Conservation (phyloP, 2,888 invertebrate species). For the Diloba caeruleocephala region DNA sequence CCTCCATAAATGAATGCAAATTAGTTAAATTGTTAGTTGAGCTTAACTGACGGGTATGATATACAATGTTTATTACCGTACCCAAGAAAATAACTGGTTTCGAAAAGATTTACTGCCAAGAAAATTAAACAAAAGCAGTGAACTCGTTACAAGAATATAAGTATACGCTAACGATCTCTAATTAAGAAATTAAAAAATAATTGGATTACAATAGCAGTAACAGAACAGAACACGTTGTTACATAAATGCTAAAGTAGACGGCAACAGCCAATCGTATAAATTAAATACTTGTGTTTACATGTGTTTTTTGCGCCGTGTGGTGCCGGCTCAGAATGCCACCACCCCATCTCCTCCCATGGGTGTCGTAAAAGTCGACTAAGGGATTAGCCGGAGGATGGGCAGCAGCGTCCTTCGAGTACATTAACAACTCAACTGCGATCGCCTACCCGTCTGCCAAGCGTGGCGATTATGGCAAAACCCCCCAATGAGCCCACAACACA, state of each 20-base stretch:
- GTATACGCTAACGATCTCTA: slow-evolving; percentile 7
- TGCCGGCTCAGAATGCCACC: no score
- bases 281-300: no score
- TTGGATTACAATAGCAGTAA: slow-evolving; percentile 4
- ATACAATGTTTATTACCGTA: neutral
- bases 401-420: no score
- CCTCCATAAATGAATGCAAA: neutral
- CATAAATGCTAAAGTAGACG: neutral
- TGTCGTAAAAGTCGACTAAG: no score
- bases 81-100: slow-evolving; percentile 6
- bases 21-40: neutral
- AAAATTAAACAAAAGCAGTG: slow-evolving; percentile 10
- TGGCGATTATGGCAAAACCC: no score
- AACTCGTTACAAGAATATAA: slow-evolving; percentile 14
- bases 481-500: no score
- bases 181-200: slow-evolving; percentile 14
- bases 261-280: neutral
- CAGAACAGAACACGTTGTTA: slow-evolving; percentile 7
- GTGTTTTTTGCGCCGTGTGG: no score
- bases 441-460: no score
- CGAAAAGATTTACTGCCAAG: slow-evolving; percentile 4
- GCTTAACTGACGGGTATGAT: slow-evolving; percentile 6
- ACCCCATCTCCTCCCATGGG: no score
- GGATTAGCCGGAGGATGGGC: no score
- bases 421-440: no score